phyloP scores from a whole-genome alignment of 2,888 invertebrate genomes.

The Hermaeophaga mercurialis region DNA sequence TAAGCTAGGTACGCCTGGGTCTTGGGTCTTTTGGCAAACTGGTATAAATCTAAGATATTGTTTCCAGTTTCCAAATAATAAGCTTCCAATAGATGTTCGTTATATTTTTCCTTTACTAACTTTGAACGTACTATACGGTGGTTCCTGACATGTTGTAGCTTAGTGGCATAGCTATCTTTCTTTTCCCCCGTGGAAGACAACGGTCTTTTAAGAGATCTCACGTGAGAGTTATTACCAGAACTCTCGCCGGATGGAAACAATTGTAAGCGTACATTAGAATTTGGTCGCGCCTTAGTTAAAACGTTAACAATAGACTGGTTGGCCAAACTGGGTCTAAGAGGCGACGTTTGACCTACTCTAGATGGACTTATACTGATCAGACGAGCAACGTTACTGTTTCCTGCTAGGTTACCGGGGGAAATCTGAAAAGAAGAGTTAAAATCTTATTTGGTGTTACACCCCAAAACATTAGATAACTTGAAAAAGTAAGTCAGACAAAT shows the following conservation, averaged over 20 bases:
- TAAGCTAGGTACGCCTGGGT: slow-evolving; percentile 76
- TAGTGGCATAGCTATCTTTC: slow-evolving; percentile 60
- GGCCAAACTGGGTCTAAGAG: slow-evolving; percentile 56
- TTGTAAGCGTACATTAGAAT: slow-evolving; percentile 52
- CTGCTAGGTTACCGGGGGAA: slow-evolving; percentile 38
- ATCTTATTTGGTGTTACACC: neutral
- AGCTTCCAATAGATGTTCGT: slow-evolving; percentile 80
- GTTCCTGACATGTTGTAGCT: slow-evolving; percentile 73
- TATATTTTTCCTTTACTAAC: slow-evolving; percentile 73
- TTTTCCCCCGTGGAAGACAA: slow-evolving; percentile 57
- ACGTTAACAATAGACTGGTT: slow-evolving; percentile 57
- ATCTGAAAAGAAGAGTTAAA: slow-evolving; percentile 39
- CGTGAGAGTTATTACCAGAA: slow-evolving; percentile 36
- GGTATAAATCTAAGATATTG: slow-evolving; percentile 85
- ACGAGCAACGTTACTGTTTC: slow-evolving; percentile 56
- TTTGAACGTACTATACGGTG: slow-evolving; percentile 73
- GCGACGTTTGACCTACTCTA: slow-evolving; percentile 48
- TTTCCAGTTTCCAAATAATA: slow-evolving; percentile 87
- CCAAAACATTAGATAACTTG: neutral
- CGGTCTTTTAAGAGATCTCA: slow-evolving; percentile 56
- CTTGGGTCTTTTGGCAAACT: slow-evolving; percentile 82
- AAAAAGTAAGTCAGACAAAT: slow-evolving; percentile 46
- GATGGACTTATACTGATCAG: slow-evolving; percentile 61
- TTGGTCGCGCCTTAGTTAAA: slow-evolving; percentile 49
- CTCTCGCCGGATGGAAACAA: slow-evolving; percentile 47